Base-by-base conservation (phyloP, 2,888 invertebrate species). In the Thecocarcelia acutangulata region DNA sequence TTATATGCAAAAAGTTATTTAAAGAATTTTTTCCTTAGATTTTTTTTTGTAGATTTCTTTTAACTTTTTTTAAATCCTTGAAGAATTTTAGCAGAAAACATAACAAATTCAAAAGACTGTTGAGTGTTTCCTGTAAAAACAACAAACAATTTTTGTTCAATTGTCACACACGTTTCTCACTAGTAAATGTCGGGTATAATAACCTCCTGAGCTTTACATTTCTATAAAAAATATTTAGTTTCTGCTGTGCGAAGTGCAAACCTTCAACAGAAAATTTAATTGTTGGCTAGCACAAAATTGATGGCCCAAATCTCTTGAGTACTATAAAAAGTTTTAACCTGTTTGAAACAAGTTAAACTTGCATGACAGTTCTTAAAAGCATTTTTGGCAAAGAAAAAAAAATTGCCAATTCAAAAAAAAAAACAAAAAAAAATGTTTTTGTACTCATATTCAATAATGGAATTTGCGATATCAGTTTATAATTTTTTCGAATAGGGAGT, bases 211-310 rank as follows among this genome's bases (percentile, higher is more conserved):
- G 59, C 68, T 9, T 64, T 69, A 58, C 58, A 46, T 64, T 64
- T 64, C 37, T 33, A 75, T 64, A 63, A 61, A 15, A 69, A 73
- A 63, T 8, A 9, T 24, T 54, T 11, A 13, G 44, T 21, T 58
- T 66, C 48, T 37, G n/a, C 37, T 64, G 52, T 63, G 42, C 24
- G 12, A 76, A 61, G 50, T 72, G 58, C 72, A 59, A 78, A 78
- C 66, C 72, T 61, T 61, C 46, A 28, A 28, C 72, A 79, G 72
- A 79, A 66, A 79, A 52, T 73, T 79, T 68, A 52, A 64, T 72
- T 42, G 5, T 56, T 42, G 42, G 24, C 24, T 37, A 52, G 42
- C 19, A n/a, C 59, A 50, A 58, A 69, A 52, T 52, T 44, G 52
- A 59, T 59, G 37, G 40, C 58, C 21, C 3, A 37, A 44, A 44